Base-by-base conservation (phyloP, 2,113 vertebrate species). In the Cheirogaleus medius region DNA sequence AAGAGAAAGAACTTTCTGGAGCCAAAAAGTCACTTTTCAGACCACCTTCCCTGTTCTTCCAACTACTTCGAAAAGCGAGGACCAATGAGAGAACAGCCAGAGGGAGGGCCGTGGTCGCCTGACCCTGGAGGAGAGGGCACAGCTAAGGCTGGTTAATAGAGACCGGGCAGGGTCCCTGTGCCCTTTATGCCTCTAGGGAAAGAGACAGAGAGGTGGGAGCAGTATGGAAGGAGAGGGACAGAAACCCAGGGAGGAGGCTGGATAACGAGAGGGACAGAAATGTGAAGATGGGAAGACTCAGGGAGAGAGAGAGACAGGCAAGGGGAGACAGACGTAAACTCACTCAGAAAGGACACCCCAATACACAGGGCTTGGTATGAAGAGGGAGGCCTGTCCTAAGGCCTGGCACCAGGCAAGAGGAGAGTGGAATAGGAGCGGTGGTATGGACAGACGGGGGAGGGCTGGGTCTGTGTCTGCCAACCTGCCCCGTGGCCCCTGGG, bases 21-120 rank as follows among this genome's bases (percentile, higher is more conserved):
- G 56, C 23, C 68, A 23, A 52, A 73, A 52, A 25, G 54, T 71
- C 74, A 71, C 78, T 97, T 87, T 95, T 78, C 63, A 39, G 47
- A 73, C 4, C 34, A 44, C 18, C 34, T 58, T 87, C 5, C 42
- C 44, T 42, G 39, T 56, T 73, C n/a, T 14, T 21, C 14, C 1
- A 3, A 17, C 21, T 9, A 10, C 27, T 66, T 63, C 21, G 5
- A 25, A 58, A 37, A 42, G 44, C n/a, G 49, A 63, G 56, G 32
- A 49, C 12, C 47, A 0, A 0, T 15, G 58, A 86, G 78, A 47
- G 73, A 87, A 34, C 6, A 44, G 69, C 14, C 1, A 17, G 60
- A 87, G 37, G 85, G 78, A 92, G 39, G 54, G 37, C 25, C 7
- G 29, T 1, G 2, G 6, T 4, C 39, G 11, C 27, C 56, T 34